Percentiles rank a stretch among this genome's conserved stretches.
phyloP scores from a whole-genome alignment of 2,797 vertebrate species.

The Paramormyrops hopkinsi region DNA sequence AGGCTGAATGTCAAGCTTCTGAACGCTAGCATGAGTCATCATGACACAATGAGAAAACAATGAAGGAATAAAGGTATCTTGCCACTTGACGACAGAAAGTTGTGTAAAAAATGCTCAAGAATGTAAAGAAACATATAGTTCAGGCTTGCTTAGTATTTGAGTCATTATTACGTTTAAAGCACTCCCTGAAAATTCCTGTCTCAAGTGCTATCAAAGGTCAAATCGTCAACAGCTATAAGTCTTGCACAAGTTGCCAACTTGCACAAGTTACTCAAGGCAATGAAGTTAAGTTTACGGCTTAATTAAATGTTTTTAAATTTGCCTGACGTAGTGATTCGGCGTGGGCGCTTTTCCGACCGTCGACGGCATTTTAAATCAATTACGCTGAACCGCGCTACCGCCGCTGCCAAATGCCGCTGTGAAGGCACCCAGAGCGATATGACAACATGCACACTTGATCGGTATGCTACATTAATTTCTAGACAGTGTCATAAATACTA shows the following conservation, averaged over 20 bases:
- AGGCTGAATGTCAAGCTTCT: constrained; percentile 63
- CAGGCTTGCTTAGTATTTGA: not conserved
- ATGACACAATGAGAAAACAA: not conserved
- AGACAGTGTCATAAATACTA: constrained; percentile 14
- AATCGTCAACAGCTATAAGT: not conserved
- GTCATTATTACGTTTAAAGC: not conserved
- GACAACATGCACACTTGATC: not conserved
- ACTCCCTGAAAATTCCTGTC: not conserved
- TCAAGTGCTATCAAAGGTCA: not conserved
- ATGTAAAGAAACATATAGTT: not conserved
- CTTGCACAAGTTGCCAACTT: not conserved
- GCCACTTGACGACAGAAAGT: not conserved
- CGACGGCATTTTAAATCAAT: not conserved
- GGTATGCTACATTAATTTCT: constrained; percentile 7
- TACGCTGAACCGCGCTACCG: not conserved
- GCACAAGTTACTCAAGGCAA: constrained; percentile 6
- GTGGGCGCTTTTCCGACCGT: constrained; percentile 46
- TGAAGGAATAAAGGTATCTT: not conserved
- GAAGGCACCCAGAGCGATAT: not conserved
- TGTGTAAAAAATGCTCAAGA: not conserved
- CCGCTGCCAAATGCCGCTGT: not conserved
- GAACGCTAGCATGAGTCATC: constrained; percentile 15
- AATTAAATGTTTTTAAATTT: constrained; percentile 40
- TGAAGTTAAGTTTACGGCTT: constrained; percentile 50
- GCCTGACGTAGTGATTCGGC: constrained; percentile 51